Evolutionary conservation across 2,888 invertebrate species (phyloP), one percentile per base, ranked within the genome.

Genomic region (Caenorhabditis sinica): DNA sequence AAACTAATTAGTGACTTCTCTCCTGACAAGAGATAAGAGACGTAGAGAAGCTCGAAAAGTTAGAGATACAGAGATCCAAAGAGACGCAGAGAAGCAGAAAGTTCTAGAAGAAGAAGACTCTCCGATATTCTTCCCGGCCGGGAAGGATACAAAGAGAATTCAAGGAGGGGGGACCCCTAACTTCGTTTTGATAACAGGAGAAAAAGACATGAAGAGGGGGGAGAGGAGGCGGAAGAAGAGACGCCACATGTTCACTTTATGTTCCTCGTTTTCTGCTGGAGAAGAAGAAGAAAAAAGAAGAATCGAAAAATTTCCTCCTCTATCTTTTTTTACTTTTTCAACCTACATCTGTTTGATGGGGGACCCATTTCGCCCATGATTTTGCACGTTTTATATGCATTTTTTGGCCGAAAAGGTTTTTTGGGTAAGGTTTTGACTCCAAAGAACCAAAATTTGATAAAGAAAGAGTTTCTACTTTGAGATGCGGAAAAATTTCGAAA

Each of bases 211-310:
- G 66, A 65, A 65, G 45, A 65, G 63, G 63, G 43, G 63, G 71
- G 60, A 71, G 69, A 49, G n/a, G 20, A 56, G 63, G 63, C 63
- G 63, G 71, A 71, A 71, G 69, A 49, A 28, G 20, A 56, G 30
- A n/a, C 66, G 69, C 69, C 77, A 77, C 69, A 77, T 77, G 77
- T 77, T 77, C 77, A 61, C 77, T 69, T 77, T 63, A 63, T 77
- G 60, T 69, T 63, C 51, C 76, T 65, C 56, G 8, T n/a, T 51
- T 23, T 51, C 33, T 17, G 6, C n/a, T 15, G 1, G 51, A 33
- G 4, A 45, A n/a, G 28, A 33, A 9, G 36, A 33, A n/a, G 51
- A 20, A 20, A 20, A n/a, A 49, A n/a, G n/a, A n/a, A n/a, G n/a
- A n/a, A n/a, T n/a, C n/a, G 49, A 20, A n/a, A 20, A 69, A n/a